These are phyloP conservation scores for Andrena praecox DNA, from an alignment of 2,888 invertebrate genomes.

Conservation along the genomic window DNA sequence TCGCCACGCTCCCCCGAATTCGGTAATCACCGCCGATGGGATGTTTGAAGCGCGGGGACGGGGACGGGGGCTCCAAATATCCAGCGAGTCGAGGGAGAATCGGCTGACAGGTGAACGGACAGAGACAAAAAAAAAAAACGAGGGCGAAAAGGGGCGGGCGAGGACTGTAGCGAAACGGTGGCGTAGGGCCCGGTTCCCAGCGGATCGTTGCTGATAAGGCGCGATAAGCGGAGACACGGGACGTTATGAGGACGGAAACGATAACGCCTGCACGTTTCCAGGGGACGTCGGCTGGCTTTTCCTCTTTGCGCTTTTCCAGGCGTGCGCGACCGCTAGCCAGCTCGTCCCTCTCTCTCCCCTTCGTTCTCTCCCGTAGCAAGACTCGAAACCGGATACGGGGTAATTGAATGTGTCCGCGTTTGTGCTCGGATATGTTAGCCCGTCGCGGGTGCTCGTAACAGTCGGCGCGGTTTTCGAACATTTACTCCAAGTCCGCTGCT, in stretches of 20 bases:
- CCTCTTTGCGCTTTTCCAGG: slow-evolving; percentile 53
- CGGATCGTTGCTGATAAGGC: slow-evolving; percentile 63
- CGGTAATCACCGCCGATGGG: not conserved
- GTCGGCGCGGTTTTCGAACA: not conserved
- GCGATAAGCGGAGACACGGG: slow-evolving; percentile 59
- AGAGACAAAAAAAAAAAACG: slow-evolving; percentile 27
- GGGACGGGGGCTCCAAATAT: not conserved
- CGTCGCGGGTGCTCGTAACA: not conserved
- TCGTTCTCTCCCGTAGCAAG: not conserved
- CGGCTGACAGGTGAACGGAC: slow-evolving; percentile 43
- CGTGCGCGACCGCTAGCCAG: slow-evolving; percentile 19
- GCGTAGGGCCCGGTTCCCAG: slow-evolving; percentile 37
- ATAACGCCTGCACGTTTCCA: slow-evolving; percentile 63
- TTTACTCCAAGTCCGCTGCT: too few species aligned
- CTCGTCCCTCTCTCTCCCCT: not conserved
- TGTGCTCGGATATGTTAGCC: slow-evolving; percentile 40
- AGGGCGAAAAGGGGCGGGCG: not conserved
- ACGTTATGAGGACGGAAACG: slow-evolving; percentile 61
- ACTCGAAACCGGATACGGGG: slow-evolving; percentile 35
- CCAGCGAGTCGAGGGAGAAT: slow-evolving; percentile 28
- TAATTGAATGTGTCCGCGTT: slow-evolving; percentile 62
- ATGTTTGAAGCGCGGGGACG: not conserved
- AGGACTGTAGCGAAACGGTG: not conserved
- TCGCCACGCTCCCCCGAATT: too few species aligned
- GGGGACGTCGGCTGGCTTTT: slow-evolving; percentile 52